phyloP scores from a whole-genome alignment of 1,140 invertebrate species.

The Sinonovacula constricta region DNA sequence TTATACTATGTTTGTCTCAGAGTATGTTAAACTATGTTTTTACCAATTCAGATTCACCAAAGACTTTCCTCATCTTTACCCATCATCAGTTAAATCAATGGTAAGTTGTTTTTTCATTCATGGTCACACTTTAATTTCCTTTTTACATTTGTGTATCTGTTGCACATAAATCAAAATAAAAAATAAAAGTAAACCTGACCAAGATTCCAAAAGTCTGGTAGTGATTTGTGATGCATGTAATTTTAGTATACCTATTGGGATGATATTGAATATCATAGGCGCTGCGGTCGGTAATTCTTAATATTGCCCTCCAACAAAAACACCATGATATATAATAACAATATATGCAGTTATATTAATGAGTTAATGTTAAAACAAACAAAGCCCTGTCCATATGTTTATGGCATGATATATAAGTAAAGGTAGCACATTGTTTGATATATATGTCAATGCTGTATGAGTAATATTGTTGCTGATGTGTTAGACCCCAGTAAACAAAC shows the following conservation, averaged over 20 bases:
- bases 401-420: too few species aligned
- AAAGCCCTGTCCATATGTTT: too few species aligned
- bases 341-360: not conserved
- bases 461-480: too few species aligned
- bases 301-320: too few species aligned
- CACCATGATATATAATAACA: not conserved
- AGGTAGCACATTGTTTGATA: too few species aligned
- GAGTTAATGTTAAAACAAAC: not conserved
- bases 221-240: not conserved
- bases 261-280: not conserved
- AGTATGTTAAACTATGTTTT: too few species aligned
- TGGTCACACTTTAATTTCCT: not conserved
- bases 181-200: not conserved
- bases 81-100: constrained; percentile 69
- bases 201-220: not conserved
- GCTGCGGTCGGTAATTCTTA: not conserved
- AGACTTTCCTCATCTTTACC: constrained; percentile 63
- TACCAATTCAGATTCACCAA: constrained; percentile 65
- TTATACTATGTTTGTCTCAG: too few species aligned
- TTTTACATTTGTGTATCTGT: constrained; percentile 1
- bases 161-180: not conserved
- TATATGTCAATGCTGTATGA: too few species aligned
- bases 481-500: too few species aligned
- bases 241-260: not conserved
- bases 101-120: constrained; percentile 50